These are phyloP conservation scores for Paramormyrops hopkinsi DNA, from an alignment of 2,797 vertebrate species.

Conservation along the genomic window DNA sequence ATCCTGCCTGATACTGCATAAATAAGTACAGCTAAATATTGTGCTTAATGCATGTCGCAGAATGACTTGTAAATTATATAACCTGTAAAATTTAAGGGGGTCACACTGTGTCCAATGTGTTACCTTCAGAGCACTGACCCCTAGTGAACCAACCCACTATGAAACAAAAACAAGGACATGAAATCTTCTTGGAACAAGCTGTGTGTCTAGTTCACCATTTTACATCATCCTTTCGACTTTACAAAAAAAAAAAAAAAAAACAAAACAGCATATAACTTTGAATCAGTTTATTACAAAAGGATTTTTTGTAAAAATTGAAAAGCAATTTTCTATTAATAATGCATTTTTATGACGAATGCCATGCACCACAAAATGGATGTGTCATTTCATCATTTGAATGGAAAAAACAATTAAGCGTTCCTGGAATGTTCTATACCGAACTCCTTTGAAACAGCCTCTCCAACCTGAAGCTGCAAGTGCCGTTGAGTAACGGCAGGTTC, in stretches of 20 bases:
- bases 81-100: not conserved
- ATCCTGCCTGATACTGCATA: not conserved
- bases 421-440: constrained; percentile 60
- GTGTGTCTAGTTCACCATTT: not conserved
- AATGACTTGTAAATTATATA: not conserved
- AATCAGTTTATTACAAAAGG: constrained; percentile 15
- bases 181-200: not conserved
- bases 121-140: not conserved
- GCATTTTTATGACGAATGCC: constrained; percentile 42
- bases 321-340: constrained; percentile 17
- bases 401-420: constrained; percentile 28
- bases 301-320: not conserved
- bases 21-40: not conserved
- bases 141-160: not conserved
- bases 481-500: constrained; percentile 26
- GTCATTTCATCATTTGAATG: constrained; percentile 39
- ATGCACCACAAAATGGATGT: constrained; percentile 33
- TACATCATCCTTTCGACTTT: not conserved
- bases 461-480: constrained; percentile 43
- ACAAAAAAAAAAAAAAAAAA: not conserved
- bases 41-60: not conserved
- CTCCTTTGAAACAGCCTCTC: constrained; percentile 50
- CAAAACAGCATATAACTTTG: not conserved
- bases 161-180: not conserved
- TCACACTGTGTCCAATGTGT: not conserved